Conservation (phyloP, 1,140 invertebrate species). For the Lucilia cuprina region DNA sequence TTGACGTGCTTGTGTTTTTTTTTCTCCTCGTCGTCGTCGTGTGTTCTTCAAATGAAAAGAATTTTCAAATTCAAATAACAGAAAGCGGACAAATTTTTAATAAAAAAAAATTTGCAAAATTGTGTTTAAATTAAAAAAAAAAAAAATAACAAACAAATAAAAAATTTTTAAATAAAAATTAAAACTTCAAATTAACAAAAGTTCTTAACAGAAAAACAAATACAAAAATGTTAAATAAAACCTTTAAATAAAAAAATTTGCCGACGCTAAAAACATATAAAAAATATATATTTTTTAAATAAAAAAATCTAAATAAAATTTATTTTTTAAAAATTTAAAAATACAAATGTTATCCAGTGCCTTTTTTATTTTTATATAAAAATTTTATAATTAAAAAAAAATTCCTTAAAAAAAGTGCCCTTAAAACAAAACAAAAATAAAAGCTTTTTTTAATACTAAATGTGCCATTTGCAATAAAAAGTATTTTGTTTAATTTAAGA, state of each 20-base stretch:
- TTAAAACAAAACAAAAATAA: neutral
- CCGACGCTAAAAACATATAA: neutral
- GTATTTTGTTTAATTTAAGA: no score
- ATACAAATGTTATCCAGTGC: neutral
- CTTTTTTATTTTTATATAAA: neutral
- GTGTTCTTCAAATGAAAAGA: neutral
- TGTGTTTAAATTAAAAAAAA: neutral
- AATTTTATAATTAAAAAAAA: neutral
- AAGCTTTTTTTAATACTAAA: no score
- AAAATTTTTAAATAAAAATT: neutral
- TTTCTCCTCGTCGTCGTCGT: neutral
- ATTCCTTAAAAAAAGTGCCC: neutral
- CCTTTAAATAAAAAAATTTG: neutral
- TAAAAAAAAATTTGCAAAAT: neutral
- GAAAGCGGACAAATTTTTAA: neutral
- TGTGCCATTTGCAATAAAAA: no score
- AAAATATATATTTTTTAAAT: neutral
- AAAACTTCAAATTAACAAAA: no score
- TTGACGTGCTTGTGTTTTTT: neutral
- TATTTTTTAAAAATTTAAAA: neutral
- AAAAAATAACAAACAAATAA: neutral
- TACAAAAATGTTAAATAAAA: slow-evolving; percentile 19
- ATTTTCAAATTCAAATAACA: neutral
- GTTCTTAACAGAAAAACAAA: neutral
- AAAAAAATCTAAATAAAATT: neutral